A percentile compares a stretch with the other conserved stretches of the same genome.
phyloP scores from a whole-genome alignment of 2,113 vertebrate genomes.

The Microcebus lehilahytsara region DNA sequence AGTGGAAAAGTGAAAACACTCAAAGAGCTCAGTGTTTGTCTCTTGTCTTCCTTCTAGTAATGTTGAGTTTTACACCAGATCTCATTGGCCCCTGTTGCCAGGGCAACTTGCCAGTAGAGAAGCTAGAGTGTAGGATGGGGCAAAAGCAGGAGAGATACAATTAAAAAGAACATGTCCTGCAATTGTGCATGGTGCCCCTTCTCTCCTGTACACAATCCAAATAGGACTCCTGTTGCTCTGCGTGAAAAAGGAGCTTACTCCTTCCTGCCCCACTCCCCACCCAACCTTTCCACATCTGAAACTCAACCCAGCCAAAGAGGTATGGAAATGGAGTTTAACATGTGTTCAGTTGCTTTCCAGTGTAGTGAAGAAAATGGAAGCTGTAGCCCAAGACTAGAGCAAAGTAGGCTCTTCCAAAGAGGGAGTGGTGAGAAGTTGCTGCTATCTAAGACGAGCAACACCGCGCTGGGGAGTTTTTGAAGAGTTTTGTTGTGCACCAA shows the following conservation, averaged over 20 bases:
- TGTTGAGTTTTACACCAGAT: background rate
- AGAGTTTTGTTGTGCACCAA: background rate
- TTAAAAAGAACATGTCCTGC: background rate
- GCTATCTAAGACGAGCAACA: background rate
- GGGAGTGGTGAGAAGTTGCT: rapidly evolving
- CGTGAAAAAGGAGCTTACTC: background rate
- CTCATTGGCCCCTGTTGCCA: background rate
- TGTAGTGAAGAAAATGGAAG: background rate
- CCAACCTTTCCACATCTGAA: background rate
- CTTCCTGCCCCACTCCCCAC: rapidly evolving
- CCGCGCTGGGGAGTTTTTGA: background rate
- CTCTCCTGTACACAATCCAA: background rate
- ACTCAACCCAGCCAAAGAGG: background rate
- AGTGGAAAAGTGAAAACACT: background rate
- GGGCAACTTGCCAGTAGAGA: background rate
- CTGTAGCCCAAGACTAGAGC: background rate
- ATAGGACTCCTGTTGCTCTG: background rate
- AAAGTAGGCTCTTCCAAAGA: background rate
- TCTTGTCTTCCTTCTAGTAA: background rate
- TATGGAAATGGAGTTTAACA: background rate
- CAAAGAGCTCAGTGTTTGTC: background rate
- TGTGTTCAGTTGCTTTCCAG: background rate
- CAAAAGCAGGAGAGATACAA: background rate
- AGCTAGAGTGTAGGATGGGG: background rate
- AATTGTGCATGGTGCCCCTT: background rate